Conservation (phyloP, 2,888 invertebrate species). For the Mesodorylaimus sp. region DNA sequence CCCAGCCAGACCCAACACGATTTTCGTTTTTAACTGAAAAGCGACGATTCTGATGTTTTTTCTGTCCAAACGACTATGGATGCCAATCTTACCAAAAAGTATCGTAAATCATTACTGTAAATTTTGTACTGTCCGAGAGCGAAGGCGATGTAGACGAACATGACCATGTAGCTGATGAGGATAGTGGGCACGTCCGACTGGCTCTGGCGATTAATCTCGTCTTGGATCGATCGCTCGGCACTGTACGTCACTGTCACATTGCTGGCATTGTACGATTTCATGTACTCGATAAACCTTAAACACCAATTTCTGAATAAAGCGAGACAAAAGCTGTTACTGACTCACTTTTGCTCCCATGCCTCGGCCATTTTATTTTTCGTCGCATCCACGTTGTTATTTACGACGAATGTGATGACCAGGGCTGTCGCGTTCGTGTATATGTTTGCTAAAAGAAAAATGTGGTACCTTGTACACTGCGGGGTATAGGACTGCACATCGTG, state of each 20-base stretch:
- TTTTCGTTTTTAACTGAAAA: slow-evolving; percentile 56
- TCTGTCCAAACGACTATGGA: no score
- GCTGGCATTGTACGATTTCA: slow-evolving; percentile 29
- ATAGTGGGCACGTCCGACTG: slow-evolving; percentile 64
- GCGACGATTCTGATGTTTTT: no score
- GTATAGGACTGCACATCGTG: no score
- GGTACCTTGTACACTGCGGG: no score
- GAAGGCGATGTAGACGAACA: slow-evolving; percentile 76
- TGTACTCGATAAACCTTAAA: slow-evolving; percentile 29
- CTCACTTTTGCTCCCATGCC: slow-evolving; percentile 55
- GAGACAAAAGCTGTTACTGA: no score
- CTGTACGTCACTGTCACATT: slow-evolving; percentile 34
- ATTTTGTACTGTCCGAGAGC: slow-evolving; percentile 55
- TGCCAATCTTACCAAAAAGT: slow-evolving; percentile 9
- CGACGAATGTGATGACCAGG: slow-evolving; percentile 68
- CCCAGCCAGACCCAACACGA: slow-evolving; percentile 61
- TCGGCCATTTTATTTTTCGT: slow-evolving; percentile 52
- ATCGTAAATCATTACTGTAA: slow-evolving; percentile 14
- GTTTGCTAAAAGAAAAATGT: no score
- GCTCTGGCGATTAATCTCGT: slow-evolving; percentile 73
- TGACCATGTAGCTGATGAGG: slow-evolving; percentile 64
- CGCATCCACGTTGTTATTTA: slow-evolving; percentile 51
- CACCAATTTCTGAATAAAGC: no score
- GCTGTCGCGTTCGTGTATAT: slow-evolving; percentile 58
- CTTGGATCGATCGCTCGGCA: slow-evolving; percentile 44